Conservation (phyloP, 1,140 invertebrate species). For the Bombus waltoni region DNA sequence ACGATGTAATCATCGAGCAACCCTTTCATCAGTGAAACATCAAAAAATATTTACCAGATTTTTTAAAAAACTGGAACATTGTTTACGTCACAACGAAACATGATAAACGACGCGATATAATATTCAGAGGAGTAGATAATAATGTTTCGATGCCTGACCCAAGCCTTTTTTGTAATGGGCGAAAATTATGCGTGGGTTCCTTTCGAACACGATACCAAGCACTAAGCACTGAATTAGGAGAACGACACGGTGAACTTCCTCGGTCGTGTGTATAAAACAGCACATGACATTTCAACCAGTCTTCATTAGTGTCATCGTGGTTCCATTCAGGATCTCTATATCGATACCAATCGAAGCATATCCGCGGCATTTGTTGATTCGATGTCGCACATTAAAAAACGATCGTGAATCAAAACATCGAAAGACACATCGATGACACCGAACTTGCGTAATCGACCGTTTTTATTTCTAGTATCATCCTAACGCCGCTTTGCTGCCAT, state of each 20-base stretch:
- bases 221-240: constrained; percentile 21
- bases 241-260: constrained; percentile 35
- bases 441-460: constrained; percentile 19
- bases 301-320: constrained; percentile 46
- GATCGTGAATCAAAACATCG: constrained; percentile 23
- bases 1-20: background rate
- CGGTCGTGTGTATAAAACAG: constrained; percentile 3
- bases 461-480: constrained; percentile 21
- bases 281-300: constrained; percentile 45
- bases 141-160: constrained; percentile 14
- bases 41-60: constrained; percentile 76
- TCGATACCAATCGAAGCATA: background rate
- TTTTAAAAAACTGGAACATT: constrained; percentile 83
- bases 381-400: background rate
- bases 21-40: background rate
- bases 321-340: constrained; percentile 18
- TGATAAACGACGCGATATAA: constrained; percentile 71
- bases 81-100: constrained; percentile 73
- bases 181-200: constrained; percentile 20
- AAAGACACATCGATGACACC: background rate
- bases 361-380: constrained; percentile 8
- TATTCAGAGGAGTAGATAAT: background rate
- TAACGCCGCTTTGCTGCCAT: background rate
- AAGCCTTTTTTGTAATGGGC: background rate
- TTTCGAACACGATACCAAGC: background rate